Evolutionary conservation across 2,113 vertebrate species (phyloP).

Genomic region (Hypocryptadius cinnamomeus): DNA sequence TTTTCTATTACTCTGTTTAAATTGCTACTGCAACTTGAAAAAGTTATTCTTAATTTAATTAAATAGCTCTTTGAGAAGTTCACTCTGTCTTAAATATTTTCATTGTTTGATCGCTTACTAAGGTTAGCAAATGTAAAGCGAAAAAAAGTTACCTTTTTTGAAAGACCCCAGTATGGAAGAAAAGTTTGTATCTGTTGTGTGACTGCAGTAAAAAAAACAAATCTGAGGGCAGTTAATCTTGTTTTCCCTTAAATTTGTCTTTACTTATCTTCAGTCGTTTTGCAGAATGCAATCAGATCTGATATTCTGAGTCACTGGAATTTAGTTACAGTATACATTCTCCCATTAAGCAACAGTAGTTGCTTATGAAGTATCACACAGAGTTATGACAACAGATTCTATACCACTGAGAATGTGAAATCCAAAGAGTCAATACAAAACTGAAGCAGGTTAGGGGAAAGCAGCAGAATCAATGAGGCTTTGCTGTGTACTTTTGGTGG

Average conservation of each 20-base stretch:
- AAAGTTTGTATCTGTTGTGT: not conserved
- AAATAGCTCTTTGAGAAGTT: not conserved
- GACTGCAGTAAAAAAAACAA: not conserved
- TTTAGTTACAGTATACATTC: not conserved
- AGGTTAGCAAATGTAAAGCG: not conserved
- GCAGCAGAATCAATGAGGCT: not conserved
- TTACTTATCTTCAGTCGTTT: not conserved
- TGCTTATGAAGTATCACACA: not conserved
- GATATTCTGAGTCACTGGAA: not conserved
- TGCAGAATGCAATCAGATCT: not conserved
- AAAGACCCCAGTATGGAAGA: not conserved
- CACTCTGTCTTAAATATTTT: not conserved
- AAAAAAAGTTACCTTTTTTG: not conserved
- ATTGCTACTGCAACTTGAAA: not conserved
- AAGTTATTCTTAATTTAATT: not conserved
- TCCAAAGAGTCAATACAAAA: not conserved
- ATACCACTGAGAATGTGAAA: not conserved
- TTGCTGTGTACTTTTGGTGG: not conserved
- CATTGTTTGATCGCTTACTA: not conserved
- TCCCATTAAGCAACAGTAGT: not conserved
- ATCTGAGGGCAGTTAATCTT: not conserved
- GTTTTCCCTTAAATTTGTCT: not conserved
- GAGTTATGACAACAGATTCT: not conserved
- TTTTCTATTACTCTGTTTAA: not conserved
- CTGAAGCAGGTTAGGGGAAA: not conserved